These are phyloP conservation scores for Drosophila bifasciata DNA, from an alignment of 1,140 invertebrate genomes.

Conservation along the genomic window DNA sequence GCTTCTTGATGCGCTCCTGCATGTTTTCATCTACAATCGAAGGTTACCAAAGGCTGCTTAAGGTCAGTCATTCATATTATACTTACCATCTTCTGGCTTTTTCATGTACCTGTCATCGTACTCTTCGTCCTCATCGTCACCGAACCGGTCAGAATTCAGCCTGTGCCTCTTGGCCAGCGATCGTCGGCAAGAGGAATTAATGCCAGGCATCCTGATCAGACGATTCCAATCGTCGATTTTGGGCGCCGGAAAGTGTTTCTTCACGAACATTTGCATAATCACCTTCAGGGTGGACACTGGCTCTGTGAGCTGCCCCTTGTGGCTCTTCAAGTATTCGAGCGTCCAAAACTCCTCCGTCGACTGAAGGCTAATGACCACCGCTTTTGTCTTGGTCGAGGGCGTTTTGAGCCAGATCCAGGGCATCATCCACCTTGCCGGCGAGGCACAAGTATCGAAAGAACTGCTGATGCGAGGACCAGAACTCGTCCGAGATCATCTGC, in stretches of 20 bases:
- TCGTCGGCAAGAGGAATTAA: conserved; percentile 34
- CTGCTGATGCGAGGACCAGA: conserved; percentile 99
- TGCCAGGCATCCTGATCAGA: conserved; percentile 50
- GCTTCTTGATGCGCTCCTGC: conserved; percentile 42
- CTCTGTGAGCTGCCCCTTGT: conserved; percentile 96
- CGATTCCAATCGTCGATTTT: conserved; percentile 91
- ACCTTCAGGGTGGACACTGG: conserved; percentile 99
- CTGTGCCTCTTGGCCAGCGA: conserved; percentile 1
- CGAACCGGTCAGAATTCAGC: conserved; percentile 15
- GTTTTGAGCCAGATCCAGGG: conserved; percentile 91
- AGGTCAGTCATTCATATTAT: too few species aligned
- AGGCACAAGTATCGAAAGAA: conserved; percentile 99
- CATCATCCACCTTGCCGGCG: conserved; percentile 96
- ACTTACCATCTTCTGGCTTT: background rate
- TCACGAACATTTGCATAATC: conserved; percentile 96
- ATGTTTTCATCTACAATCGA: conserved; percentile 1
- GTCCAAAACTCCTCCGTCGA: conserved; percentile 99
- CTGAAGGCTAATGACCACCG: conserved; percentile 99
- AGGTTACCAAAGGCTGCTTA: too few species aligned
- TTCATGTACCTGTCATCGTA: conserved; percentile 44
- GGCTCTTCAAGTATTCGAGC: conserved; percentile 96
- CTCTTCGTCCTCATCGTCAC: conserved; percentile 32
- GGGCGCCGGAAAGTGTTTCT: conserved; percentile 98
- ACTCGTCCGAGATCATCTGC: conserved; percentile 98
- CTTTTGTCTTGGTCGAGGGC: conserved; percentile 97